A percentile compares a stretch with the other conserved stretches of the same genome.
These are phyloP conservation scores for Epinephelus fuscoguttatus DNA, from an alignment of 2,113 vertebrate genomes.

Conservation along the genomic window DNA sequence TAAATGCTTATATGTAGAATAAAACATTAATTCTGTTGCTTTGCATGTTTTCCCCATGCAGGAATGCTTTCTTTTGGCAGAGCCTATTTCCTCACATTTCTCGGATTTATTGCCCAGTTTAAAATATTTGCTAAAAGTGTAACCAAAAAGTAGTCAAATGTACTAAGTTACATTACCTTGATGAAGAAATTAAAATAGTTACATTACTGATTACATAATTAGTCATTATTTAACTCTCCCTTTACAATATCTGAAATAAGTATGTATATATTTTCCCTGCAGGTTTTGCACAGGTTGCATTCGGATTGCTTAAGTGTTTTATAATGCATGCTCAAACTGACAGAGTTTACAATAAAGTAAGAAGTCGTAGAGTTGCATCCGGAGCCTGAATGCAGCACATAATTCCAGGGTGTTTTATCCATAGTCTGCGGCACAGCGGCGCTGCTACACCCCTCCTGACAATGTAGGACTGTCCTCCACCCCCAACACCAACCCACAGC, in stretches of 20 bases:
- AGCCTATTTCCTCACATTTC: no score
- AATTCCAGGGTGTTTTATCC: conserved; percentile 38
- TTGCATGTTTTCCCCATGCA: no score
- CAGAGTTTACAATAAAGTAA: not conserved
- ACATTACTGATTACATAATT: no score
- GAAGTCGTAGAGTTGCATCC: not conserved
- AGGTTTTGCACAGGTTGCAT: not conserved
- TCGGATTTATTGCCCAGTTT: no score
- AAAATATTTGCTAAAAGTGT: no score
- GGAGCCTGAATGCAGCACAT: conserved; percentile 20
- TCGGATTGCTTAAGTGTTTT: not conserved
- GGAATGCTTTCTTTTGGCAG: no score
- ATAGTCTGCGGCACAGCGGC: conserved; percentile 74
- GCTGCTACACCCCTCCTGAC: conserved; percentile 46
- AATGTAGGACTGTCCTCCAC: conserved; percentile 60
- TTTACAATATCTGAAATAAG: not conserved
- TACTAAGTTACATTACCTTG: no score
- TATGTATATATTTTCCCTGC: not conserved
- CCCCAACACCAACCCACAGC: conserved; percentile 71
- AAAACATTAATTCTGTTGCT: no score
- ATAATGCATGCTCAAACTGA: not conserved
- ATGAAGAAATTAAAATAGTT: no score
- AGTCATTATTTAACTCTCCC: not conserved
- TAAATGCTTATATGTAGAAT: no score
- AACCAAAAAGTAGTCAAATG: no score